Evolutionary conservation across 2,797 vertebrate genomes (phyloP).

Genomic region (Schizopygopsis malacanthus): DNA sequence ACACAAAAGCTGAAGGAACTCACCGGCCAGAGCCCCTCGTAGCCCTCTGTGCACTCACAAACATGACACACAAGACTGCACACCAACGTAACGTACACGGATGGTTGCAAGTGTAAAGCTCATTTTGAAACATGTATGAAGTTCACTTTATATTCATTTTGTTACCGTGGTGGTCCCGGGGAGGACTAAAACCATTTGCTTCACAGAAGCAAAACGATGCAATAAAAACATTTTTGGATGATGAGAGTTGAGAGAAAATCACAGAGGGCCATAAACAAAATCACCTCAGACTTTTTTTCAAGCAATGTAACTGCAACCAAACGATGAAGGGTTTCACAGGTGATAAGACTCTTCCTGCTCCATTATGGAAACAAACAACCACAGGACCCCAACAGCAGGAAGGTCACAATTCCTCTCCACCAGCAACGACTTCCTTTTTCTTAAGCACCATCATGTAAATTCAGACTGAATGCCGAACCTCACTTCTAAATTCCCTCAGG

Average conservation of each 20-base stretch:
- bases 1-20: slow-evolving; percentile 77
- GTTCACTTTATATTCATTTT: not conserved
- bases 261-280: not conserved
- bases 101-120: slow-evolving; percentile 9
- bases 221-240: not conserved
- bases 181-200: not conserved
- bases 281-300: slow-evolving; percentile 51
- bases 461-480: not conserved
- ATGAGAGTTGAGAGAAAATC: slow-evolving; percentile 11
- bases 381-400: slow-evolving; percentile 12
- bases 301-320: slow-evolving; percentile 45
- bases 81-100: not conserved
- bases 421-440: slow-evolving; percentile 1
- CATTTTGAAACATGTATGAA: slow-evolving; percentile 3
- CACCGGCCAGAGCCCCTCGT: slow-evolving; percentile 56
- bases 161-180: not conserved
- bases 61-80: slow-evolving; percentile 38
- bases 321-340: slow-evolving; percentile 48
- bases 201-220: not conserved
- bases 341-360: slow-evolving; percentile 30
- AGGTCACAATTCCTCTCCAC: slow-evolving; percentile 22
- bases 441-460: slow-evolving; percentile 17
- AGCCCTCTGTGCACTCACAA: slow-evolving; percentile 55
- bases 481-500: slow-evolving; percentile 41
- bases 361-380: slow-evolving; percentile 20